These are phyloP conservation scores for Prosopocoilus inquinatus DNA, from an alignment of 2,888 invertebrate genomes.

Conservation along the genomic window DNA sequence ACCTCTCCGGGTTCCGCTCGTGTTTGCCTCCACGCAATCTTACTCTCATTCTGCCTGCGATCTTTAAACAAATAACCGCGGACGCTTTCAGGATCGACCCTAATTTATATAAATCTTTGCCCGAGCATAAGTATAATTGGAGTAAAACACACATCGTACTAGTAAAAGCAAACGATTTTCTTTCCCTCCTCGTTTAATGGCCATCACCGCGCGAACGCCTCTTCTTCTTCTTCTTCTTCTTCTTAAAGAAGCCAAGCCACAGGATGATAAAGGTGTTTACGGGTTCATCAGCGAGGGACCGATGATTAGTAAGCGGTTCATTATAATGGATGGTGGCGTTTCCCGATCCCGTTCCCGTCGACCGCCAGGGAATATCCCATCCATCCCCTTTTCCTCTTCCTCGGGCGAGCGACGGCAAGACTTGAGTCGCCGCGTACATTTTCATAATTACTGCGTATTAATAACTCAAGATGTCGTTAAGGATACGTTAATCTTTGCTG, in stretches of 20 bases:
- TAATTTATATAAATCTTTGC: constrained; percentile 30
- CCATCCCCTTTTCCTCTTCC: no score
- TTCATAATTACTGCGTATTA: constrained; percentile 46
- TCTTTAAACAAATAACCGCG: constrained; percentile 41
- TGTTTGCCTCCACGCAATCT: constrained; percentile 41
- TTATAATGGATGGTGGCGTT: constrained; percentile 42
- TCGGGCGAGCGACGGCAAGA: no score
- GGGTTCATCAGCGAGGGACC: constrained; percentile 37
- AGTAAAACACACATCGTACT: constrained; percentile 13
- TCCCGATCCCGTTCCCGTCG: no score
- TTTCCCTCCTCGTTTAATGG: no score
- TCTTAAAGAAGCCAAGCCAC: constrained; percentile 27
- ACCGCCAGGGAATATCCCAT: no score
- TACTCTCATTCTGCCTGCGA: constrained; percentile 37
- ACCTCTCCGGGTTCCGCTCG: constrained; percentile 41
- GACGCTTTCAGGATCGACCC: constrained; percentile 16
- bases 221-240: no score
- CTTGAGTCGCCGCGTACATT: constrained; percentile 32
- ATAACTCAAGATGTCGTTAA: constrained; percentile 46
- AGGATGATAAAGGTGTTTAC: constrained; percentile 47
- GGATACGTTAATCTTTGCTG: constrained; percentile 41
- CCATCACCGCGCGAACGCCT: no score
- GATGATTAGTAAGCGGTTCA: constrained; percentile 44
- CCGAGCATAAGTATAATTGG: constrained; percentile 29
- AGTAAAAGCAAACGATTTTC: no score